A percentile compares a stretch with the other conserved stretches of the same genome.
phyloP scores from a whole-genome alignment of 1,140 invertebrate species.

The Camponotus floridanus region DNA sequence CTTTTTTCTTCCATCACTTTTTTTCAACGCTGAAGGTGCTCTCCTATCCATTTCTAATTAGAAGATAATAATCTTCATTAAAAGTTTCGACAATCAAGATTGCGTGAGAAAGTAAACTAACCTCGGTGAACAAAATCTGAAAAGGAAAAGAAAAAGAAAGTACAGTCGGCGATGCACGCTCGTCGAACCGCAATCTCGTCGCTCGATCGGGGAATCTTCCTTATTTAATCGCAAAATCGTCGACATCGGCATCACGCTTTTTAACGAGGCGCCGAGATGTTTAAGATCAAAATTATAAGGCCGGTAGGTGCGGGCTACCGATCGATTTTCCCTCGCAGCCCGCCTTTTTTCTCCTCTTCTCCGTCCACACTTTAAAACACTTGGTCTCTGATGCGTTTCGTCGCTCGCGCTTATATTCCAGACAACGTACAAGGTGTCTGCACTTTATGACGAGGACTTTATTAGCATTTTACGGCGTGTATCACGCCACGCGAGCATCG shows the following conservation, averaged over 20 bases:
- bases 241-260: background rate
- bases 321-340: conserved; percentile 60
- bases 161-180: background rate
- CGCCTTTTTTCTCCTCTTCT: background rate
- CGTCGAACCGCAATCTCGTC: conserved; percentile 27
- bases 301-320: conserved; percentile 14
- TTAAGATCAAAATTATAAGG: conserved; percentile 64
- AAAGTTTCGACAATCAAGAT: conserved; percentile 51
- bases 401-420: conserved; percentile 43
- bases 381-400: background rate
- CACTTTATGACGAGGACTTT: conserved; percentile 75
- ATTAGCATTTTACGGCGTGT: conserved; percentile 78
- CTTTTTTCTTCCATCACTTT: background rate
- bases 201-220: conserved; percentile 2
- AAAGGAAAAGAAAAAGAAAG: background rate
- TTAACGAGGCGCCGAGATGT: conserved; percentile 58
- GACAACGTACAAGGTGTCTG: conserved; percentile 57
- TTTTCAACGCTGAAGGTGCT: background rate
- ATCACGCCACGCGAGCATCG: conserved; percentile 52
- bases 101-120: conserved; percentile 20
- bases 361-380: background rate
- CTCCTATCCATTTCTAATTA: conserved; percentile 38
- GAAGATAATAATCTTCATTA: conserved; percentile 58
- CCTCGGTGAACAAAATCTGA: background rate
- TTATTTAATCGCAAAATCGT: conserved; percentile 48